Evolutionary conservation across 2,797 vertebrate genomes (phyloP).

Genomic region (Pygocentrus nattereri): DNA sequence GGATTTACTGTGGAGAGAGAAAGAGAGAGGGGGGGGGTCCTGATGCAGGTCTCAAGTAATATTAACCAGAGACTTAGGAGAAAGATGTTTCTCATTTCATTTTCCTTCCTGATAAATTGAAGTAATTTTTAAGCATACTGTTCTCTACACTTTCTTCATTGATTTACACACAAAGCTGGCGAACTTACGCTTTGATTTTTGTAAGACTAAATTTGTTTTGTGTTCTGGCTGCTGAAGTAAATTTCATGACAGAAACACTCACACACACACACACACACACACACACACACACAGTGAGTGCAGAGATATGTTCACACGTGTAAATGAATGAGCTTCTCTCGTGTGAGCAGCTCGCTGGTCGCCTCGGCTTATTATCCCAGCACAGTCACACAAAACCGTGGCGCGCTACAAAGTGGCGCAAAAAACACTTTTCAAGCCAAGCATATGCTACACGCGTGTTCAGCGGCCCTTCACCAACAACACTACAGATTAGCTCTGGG

Average conservation of each 20-base stretch:
- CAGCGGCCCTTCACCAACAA: slow-evolving; percentile 56
- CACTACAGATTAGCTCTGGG: slow-evolving; percentile 42
- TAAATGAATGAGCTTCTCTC: slow-evolving; percentile 59
- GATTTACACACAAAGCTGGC: slow-evolving; percentile 40
- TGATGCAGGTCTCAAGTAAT: slow-evolving; percentile 20
- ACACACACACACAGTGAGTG: slow-evolving; percentile 8
- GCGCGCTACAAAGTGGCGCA: slow-evolving; percentile 61
- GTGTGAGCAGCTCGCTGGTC: slow-evolving; percentile 43
- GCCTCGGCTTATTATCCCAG: slow-evolving; percentile 65
- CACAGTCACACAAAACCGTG: slow-evolving; percentile 61
- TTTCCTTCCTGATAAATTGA: not conserved
- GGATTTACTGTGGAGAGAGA: slow-evolving; percentile 62
- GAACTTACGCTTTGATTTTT: slow-evolving; percentile 36
- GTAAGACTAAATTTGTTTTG: slow-evolving; percentile 42
- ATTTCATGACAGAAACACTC: slow-evolving; percentile 38
- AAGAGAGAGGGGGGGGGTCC: slow-evolving; percentile 4
- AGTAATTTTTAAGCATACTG: slow-evolving; percentile 31
- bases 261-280: slow-evolving; percentile 30
- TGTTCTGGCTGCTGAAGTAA: slow-evolving; percentile 33
- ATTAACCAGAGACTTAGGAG: slow-evolving; percentile 43
- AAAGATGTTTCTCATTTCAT: slow-evolving; percentile 38
- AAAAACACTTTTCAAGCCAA: slow-evolving; percentile 59
- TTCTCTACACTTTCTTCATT: slow-evolving; percentile 36
- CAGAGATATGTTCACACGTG: slow-evolving; percentile 45
- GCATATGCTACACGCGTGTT: slow-evolving; percentile 61